Base-by-base conservation (phyloP, 2,888 invertebrate species). In the Hirtodrosophila alboralis region DNA sequence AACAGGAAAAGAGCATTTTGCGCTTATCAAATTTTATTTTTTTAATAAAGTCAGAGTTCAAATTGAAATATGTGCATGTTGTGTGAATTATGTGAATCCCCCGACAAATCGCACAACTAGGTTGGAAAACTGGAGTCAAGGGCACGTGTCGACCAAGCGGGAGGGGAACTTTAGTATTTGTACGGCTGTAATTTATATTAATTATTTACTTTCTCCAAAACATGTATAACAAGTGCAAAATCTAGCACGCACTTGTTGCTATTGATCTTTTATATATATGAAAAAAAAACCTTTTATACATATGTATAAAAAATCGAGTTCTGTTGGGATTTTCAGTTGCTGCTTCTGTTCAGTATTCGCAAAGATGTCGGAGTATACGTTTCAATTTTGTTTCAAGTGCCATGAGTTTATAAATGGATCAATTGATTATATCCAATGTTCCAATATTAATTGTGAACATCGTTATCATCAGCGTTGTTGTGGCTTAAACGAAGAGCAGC, bases 301-400 rank as follows among this genome's bases (percentile, higher is more conserved):
- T 34, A n/a, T 30, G 10, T 5, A 8, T 38, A 38, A 12, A 21
- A 18, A n/a, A n/a, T n/a, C n/a, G n/a, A n/a, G n/a, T 8, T 30
- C 26, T 27, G 13, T 9, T 34, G 5, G 30, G 49, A 61, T 47
- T 37, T 47, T 16, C n/a, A 43, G 16, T 64, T 67, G 68, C 67
- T 58, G 61, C 37, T 47, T 16, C 10, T 21, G 7, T 21, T 38
- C 40, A 65, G 64, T 59, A 51, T 9, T n/a, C 48, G n/a, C 9
- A 28, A 12, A 52, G 43, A 84, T 86, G 86, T 84, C 66, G 72
- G 45, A 16, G 7, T 16, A 36, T 36, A 36, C 80, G 36, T 26
- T 45, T 30, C 41, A 60, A 54, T 54, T 26, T 34, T 86, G 86
- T 21, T 31, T 53, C 0, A 66, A 72, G 44, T 79, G 86, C 36